Base-by-base conservation (phyloP, 2,888 invertebrate species). In the Sarcophaga carnaria region DNA sequence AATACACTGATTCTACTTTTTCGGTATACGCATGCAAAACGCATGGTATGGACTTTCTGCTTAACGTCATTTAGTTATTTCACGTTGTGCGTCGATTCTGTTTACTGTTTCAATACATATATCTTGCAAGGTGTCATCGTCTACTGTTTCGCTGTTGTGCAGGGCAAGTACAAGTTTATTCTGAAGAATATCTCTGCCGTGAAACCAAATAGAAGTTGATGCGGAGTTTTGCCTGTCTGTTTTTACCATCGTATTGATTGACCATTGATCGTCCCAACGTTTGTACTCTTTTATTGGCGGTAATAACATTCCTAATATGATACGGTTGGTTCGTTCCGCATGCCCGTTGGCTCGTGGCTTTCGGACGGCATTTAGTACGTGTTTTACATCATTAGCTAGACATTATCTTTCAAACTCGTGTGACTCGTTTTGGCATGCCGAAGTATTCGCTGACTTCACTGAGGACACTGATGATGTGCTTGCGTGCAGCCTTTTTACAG, bases 391-490 rank as follows among this genome's bases (percentile, higher is more conserved):
- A 47, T 88, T 80, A 4, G 82, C 64, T 3, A 72, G 54, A 69
- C 88, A 89, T 77, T 88, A 90, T 17, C 64, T 69, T 67, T 88
- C 72, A 70, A 90, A 90, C 14, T 63, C 79, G 22, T 22, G 22
- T 85, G 3, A 91, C 85, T 72, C 89, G 67, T n/a, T 74, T 78
- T 67, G 90, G 90, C 64, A 84, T 86, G 10, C 90, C 90, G 59
- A 90, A 88, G 84, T 89, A 87, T 54, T 70, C 62, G 70, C 49
- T 70, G 47, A 77, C 49, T 60, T 74, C 74, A 17, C 71, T 59
- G 1, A 80, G 37, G 11, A 66, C 45, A 12, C n/a, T 45, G 8
- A 83, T 67, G 17, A 81, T 84, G n/a, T 69, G 77, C 60, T 85
- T 72, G 1, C 49, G 70, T 22, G 84, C 20, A 37, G 67, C 27